A percentile compares a stretch with the other conserved stretches of the same genome.
Conservation (phyloP, 2,888 invertebrate genomes). For the Deilephila elpenor region DNA sequence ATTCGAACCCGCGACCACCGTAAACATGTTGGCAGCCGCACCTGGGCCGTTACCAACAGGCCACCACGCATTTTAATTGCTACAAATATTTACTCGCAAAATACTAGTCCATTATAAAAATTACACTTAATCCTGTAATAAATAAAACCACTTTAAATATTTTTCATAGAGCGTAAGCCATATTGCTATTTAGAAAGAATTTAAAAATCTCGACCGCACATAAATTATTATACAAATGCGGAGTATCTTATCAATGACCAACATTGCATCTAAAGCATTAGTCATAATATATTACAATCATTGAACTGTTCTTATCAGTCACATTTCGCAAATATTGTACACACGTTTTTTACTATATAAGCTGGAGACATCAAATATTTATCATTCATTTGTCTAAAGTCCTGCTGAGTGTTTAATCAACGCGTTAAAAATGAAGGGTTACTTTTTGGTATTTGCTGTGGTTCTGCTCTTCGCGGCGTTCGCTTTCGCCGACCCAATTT, state of each 20-base stretch:
- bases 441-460: conserved; percentile 35
- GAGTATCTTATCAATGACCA: conserved; percentile 8
- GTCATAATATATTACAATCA: neutral
- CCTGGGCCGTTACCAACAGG: too few relatives aligned
- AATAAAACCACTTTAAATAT: neutral
- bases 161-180: too few relatives aligned
- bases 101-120: too few relatives aligned
- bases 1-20: too few relatives aligned
- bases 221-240: neutral
- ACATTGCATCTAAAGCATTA: neutral
- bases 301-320: neutral
- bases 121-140: neutral
- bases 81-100: too few relatives aligned
- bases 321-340: neutral
- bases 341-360: conserved; percentile 3
- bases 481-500: conserved; percentile 25
- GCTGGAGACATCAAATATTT: neutral
- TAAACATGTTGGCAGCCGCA: too few relatives aligned
- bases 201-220: neutral
- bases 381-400: neutral
- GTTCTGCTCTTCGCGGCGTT: conserved; percentile 32
- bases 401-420: neutral
- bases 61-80: too few relatives aligned
- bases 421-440: conserved; percentile 34
- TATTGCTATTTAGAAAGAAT: neutral